A percentile compares a stretch with the other conserved stretches of the same genome.
These are phyloP conservation scores for Hirtodrosophila cameraria DNA, from an alignment of 2,888 invertebrate genomes.

Conservation along the genomic window DNA sequence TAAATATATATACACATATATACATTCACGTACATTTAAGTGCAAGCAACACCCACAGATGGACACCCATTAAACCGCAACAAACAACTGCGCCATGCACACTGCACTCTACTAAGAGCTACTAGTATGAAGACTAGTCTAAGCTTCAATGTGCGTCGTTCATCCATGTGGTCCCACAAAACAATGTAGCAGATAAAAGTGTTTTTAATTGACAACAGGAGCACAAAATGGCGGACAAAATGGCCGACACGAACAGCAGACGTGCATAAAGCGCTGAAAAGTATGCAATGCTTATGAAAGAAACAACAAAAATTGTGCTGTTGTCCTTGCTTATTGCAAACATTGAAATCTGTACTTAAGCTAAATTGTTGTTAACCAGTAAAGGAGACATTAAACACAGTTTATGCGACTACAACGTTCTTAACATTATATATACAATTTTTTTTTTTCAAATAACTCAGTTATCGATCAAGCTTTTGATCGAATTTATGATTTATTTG, in stretches of 20 bases:
- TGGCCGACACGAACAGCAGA: not conserved
- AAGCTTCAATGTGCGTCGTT: slow-evolving; percentile 13
- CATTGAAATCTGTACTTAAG: too few species aligned
- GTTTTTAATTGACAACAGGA: slow-evolving; percentile 64
- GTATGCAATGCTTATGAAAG: slow-evolving; percentile 26
- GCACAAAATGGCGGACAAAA: slow-evolving; percentile 12
- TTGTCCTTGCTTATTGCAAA: too few species aligned
- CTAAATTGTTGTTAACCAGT: too few species aligned
- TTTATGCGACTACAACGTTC: too few species aligned
- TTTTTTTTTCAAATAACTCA: too few species aligned
- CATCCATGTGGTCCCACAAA: slow-evolving; percentile 19
- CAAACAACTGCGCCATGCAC: slow-evolving; percentile 17
- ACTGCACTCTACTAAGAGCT: not conserved
- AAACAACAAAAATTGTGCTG: too few species aligned
- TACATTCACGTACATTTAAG: slow-evolving; percentile 50
- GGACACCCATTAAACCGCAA: slow-evolving; percentile 39
- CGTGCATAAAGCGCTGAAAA: slow-evolving; percentile 19
- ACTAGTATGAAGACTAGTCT: slow-evolving; percentile 12
- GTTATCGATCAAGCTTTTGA: too few species aligned
- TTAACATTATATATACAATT: too few species aligned
- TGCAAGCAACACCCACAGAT: slow-evolving; percentile 33
- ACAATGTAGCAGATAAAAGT: slow-evolving; percentile 58
- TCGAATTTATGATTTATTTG: too few species aligned
- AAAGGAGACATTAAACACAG: too few species aligned
- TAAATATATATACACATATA: slow-evolving; percentile 1